Conservation (phyloP, 2,888 invertebrate species). For the Trissonchulus latispiculum region DNA sequence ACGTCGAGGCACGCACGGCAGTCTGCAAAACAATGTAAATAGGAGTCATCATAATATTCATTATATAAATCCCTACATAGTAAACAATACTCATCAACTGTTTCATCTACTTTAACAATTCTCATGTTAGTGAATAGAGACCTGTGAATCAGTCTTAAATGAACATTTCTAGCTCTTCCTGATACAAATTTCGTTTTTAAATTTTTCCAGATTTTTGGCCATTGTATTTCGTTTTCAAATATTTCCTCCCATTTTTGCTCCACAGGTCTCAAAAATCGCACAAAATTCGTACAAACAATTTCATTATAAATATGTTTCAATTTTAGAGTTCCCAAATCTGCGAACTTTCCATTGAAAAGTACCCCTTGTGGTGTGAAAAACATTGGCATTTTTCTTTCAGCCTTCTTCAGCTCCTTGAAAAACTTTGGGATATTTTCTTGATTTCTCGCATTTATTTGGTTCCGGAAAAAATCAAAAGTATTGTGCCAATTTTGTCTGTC, state of each 20-base stretch:
- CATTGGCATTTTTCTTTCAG: not conserved
- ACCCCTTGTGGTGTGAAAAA: not conserved
- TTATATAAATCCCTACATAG: too few relatives aligned
- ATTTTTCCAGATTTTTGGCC: not conserved
- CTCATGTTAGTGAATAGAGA: not conserved
- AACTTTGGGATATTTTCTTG: not conserved
- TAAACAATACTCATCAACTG: too few relatives aligned
- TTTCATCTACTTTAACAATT: too few relatives aligned
- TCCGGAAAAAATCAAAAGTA: not conserved
- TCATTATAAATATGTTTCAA: not conserved
- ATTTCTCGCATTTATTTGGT: not conserved
- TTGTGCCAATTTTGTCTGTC: not conserved
- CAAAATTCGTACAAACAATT: too few relatives aligned
- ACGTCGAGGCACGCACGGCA: too few relatives aligned
- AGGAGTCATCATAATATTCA: too few relatives aligned
- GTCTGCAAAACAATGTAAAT: too few relatives aligned
- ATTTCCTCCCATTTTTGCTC: slow-evolving; percentile 5
- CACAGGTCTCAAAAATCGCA: too few relatives aligned
- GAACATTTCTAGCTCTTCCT: not conserved
- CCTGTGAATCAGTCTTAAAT: not conserved
- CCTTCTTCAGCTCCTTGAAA: not conserved
- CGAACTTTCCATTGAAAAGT: not conserved
- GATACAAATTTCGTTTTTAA: not conserved
- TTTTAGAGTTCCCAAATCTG: not conserved
- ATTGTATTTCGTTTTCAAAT: not conserved